Percentiles rank a stretch among this genome's conserved stretches.
Evolutionary conservation across 2,797 vertebrate genomes (phyloP).

Genomic region (Enteromius paludinosus): DNA sequence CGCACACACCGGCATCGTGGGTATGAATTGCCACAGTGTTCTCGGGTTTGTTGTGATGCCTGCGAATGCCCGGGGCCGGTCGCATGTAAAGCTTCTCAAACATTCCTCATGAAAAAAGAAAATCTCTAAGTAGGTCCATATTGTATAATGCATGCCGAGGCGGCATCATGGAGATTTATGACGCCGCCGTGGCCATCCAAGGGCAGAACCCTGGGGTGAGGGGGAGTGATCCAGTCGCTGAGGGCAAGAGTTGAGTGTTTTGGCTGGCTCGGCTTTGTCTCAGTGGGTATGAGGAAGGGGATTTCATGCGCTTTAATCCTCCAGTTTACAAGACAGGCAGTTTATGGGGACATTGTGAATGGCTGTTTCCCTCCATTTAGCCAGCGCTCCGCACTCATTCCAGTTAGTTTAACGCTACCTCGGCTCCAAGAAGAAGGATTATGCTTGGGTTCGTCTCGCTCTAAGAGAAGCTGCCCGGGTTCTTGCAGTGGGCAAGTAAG

Average conservation of each 20-base stretch:
- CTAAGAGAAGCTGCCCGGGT: slow-evolving; percentile 30
- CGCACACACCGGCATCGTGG: not conserved
- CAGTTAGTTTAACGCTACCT: slow-evolving; percentile 81
- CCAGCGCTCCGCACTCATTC: slow-evolving; percentile 77
- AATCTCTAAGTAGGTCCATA: slow-evolving; percentile 35
- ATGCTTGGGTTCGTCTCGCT: slow-evolving; percentile 58
- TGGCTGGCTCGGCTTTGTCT: slow-evolving; percentile 72
- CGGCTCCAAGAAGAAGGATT: slow-evolving; percentile 80
- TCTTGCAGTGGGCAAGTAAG: slow-evolving; percentile 9
- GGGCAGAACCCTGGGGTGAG: slow-evolving; percentile 25
- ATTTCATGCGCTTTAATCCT: slow-evolving; percentile 80
- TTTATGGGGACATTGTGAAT: slow-evolving; percentile 79
- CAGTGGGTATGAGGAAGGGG: slow-evolving; percentile 68
- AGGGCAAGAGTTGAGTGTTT: slow-evolving; percentile 42
- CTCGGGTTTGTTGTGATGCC: slow-evolving; percentile 34
- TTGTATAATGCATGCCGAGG: slow-evolving; percentile 38
- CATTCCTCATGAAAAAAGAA: slow-evolving; percentile 51
- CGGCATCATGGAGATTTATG: slow-evolving; percentile 43
- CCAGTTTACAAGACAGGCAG: slow-evolving; percentile 80
- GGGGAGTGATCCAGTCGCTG: slow-evolving; percentile 27
- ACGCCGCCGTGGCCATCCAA: not conserved
- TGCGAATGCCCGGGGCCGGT: slow-evolving; percentile 5
- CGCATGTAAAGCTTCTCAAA: slow-evolving; percentile 31
- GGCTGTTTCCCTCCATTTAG: slow-evolving; percentile 81
- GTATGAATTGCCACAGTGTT: slow-evolving; percentile 19